Conservation (phyloP, 2,113 vertebrate species). For the Falcunculus frontatus region DNA sequence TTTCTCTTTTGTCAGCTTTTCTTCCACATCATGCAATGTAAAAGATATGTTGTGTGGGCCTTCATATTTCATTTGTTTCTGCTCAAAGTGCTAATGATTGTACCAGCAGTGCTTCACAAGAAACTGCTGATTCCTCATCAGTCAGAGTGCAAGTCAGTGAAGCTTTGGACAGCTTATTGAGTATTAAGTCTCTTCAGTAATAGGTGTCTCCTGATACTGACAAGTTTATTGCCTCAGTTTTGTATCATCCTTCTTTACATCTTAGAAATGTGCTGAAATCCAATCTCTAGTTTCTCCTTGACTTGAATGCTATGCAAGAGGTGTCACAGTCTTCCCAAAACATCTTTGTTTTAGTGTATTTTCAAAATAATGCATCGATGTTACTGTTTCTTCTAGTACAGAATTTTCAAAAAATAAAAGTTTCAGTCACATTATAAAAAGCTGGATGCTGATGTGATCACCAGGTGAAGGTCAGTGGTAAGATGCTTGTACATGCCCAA, state of each 20-base stretch:
- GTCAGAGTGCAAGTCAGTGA: not conserved
- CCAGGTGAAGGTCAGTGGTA: not conserved
- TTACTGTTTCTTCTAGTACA: not conserved
- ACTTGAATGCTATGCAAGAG: not conserved
- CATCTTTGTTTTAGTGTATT: not conserved
- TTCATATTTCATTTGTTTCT: not conserved
- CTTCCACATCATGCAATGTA: not conserved
- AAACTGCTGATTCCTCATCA: not conserved
- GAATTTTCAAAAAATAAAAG: not conserved
- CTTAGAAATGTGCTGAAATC: not conserved
- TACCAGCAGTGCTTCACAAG: not conserved
- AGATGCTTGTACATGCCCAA: not conserved
- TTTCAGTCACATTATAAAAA: not conserved
- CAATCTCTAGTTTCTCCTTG: rapidly evolving
- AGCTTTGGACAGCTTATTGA: not conserved
- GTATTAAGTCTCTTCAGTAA: not conserved
- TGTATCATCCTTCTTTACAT: not conserved
- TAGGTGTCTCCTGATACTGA: not conserved
- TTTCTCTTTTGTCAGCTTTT: not conserved
- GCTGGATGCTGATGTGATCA: not conserved
- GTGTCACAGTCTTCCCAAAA: not conserved
- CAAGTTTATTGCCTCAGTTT: not conserved
- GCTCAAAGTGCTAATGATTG: not conserved
- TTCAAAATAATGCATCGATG: not conserved
- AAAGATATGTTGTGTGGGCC: not conserved